These are phyloP conservation scores for Polyommatus icarus DNA, from an alignment of 2,888 invertebrate genomes.

Conservation along the genomic window DNA sequence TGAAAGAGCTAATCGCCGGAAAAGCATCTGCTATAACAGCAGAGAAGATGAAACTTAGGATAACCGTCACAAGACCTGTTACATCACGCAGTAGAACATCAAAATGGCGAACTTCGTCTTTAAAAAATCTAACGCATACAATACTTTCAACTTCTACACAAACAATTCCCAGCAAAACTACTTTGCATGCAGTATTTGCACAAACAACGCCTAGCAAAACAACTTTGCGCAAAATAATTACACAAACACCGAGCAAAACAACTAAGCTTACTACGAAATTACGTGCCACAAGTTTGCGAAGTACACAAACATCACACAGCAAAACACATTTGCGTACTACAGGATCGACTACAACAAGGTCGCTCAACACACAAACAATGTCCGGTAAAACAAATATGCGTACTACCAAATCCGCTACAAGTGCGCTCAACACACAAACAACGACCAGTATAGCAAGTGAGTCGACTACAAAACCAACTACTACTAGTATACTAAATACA, in stretches of 20 bases:
- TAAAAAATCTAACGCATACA: background rate
- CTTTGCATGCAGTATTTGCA: background rate
- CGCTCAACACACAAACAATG: background rate
- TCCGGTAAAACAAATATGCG: background rate
- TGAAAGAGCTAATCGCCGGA: background rate
- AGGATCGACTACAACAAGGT: background rate
- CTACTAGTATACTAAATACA: background rate
- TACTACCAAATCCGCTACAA: background rate
- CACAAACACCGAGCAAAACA: background rate
- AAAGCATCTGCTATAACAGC: background rate
- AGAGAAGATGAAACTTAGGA: background rate
- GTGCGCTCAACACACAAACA: background rate
- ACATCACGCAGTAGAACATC: background rate
- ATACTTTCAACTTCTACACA: background rate
- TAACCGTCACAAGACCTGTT: background rate
- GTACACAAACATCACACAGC: background rate
- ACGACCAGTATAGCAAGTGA: too few relatives aligned
- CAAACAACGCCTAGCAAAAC: background rate
- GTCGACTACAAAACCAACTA: background rate
- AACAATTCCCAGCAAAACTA: background rate
- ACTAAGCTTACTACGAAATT: background rate
- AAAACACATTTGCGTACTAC: background rate
- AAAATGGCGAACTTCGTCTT: background rate
- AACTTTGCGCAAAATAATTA: background rate
- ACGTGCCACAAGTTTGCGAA: background rate